Conservation (phyloP, 1,140 invertebrate genomes). For the Globodera rostochiensis region DNA sequence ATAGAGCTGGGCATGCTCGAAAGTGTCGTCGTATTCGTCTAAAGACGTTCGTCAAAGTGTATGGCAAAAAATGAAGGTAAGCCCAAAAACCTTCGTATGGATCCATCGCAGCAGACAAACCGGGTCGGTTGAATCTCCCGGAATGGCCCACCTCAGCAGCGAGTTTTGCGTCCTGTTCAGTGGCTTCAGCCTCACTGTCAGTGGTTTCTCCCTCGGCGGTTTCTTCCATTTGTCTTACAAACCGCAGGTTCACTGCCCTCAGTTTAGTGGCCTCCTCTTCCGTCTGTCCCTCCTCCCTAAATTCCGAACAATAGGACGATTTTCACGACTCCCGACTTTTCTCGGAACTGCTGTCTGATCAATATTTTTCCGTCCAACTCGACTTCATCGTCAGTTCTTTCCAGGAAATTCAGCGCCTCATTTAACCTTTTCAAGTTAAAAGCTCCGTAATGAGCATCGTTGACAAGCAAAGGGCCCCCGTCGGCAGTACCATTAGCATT, state of each 20-base stretch:
- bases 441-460: background rate
- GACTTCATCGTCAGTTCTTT: constrained; percentile 7
- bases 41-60: background rate
- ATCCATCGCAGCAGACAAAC: constrained; percentile 2
- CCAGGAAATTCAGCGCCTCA: background rate
- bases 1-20: constrained; percentile 14
- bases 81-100: constrained; percentile 2
- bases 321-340: constrained; percentile 9
- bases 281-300: background rate
- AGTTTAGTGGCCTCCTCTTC: constrained; percentile 4
- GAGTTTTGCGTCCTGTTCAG: background rate
- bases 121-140: constrained; percentile 15
- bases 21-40: constrained; percentile 35
- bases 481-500: background rate
- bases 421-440: background rate
- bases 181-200: background rate
- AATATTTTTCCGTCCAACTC: constrained; percentile 23
- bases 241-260: background rate
- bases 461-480: background rate
- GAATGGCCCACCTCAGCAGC: constrained; percentile 12
- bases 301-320: background rate
- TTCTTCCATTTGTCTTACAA: constrained; percentile 15
- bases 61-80: background rate
- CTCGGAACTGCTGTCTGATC: constrained; percentile 6
- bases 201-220: background rate